Base-by-base conservation (phyloP, 2,113 vertebrate genomes). In the Vidua macroura region DNA sequence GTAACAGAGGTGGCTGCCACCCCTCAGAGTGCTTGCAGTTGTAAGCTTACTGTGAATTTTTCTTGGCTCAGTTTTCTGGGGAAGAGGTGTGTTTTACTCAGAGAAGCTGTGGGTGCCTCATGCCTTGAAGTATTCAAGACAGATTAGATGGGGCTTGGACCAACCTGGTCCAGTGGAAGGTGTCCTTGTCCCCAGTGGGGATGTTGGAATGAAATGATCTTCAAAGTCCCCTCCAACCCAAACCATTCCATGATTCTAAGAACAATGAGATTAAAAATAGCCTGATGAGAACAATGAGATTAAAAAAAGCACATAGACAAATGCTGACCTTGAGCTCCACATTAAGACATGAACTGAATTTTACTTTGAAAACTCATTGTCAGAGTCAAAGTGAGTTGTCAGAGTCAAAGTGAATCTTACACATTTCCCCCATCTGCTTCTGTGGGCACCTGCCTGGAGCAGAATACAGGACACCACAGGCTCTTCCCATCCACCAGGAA, bases 281-380 rank as follows among this genome's bases (percentile, higher is more conserved):
- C 13, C 20, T 49, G 16, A 75, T 48, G 33, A 31, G 22, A 77
- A 53, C 2, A 56, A 44, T 4, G 48, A 64, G 14, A 55, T 51
- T 41, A 6, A n/a, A 85, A 80, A 60, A 72, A 19, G 22, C 59
- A 59, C 1, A 1, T 51, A 3, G 5, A 41, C 24, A 81, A 72
- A 64, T 11, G 25, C 35, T 60, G 49, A 67, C 25, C 55, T 66
- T 7, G 9, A 63, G 55, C n/a, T 90, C 28, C 35, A 10, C 0
- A 3, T 20, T 46, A 30, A 86, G 43, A 76, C 0, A 1, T 46
- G 52, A 25, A 16, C 24, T 2, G 5, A 82, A 51, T 33, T 51
- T 67, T 33, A 25, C 17, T 66, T 69, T 6, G 63, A 63, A 49
- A 81, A 69, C 15, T 41, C 48, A 15, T 0, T 9, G 10, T 43